These are phyloP conservation scores for Serilophus lunatus DNA, from an alignment of 2,113 vertebrate genomes.

Conservation along the genomic window DNA sequence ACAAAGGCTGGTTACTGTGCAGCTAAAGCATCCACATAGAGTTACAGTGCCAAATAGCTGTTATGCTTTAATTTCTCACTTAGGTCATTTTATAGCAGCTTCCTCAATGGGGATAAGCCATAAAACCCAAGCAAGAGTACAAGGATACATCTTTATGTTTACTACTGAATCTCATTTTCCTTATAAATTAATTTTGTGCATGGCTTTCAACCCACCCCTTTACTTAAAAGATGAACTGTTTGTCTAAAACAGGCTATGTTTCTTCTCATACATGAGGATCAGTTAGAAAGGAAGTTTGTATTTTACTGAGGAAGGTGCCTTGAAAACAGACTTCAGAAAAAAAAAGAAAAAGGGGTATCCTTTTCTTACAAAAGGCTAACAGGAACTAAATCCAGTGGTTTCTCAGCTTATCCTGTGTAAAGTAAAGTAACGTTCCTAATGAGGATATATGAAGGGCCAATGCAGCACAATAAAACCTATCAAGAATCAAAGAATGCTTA, in stretches of 20 bases:
- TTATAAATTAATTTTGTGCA: not conserved
- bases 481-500: not conserved
- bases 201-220: not conserved
- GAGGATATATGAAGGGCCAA: rapidly evolving
- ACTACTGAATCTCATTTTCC: not conserved
- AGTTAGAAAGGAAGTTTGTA: not conserved
- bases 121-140: not conserved
- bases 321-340: not conserved
- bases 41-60: not conserved
- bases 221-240: not conserved
- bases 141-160: not conserved
- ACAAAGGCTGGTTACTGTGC: not conserved
- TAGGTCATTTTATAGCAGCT: not conserved
- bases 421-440: not conserved
- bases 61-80: not conserved
- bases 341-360: not conserved
- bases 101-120: not conserved
- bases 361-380: not conserved
- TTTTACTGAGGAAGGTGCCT: not conserved
- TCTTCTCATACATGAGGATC: rapidly evolving
- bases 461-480: rapidly evolving
- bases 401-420: not conserved
- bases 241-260: not conserved
- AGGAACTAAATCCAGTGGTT: not conserved
- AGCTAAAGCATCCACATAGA: not conserved